Percentiles rank a stretch among this genome's conserved stretches.
These are phyloP conservation scores for Neosalanx taihuensis DNA, from an alignment of 2,797 vertebrate genomes.

Conservation along the genomic window DNA sequence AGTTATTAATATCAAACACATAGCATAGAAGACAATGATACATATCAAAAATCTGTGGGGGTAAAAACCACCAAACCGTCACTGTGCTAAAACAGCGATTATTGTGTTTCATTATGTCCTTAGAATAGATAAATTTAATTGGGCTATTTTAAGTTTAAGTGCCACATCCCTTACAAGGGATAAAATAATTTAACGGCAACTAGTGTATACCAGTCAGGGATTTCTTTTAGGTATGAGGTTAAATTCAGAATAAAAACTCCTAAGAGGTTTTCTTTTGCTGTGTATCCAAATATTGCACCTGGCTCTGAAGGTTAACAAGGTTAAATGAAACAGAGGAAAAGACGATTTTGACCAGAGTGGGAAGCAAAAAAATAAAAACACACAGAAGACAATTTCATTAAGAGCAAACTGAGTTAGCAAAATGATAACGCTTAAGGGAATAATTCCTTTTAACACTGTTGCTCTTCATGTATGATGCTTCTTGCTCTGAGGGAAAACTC, in stretches of 20 bases:
- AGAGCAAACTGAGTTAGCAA: background rate
- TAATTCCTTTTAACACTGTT: conserved; percentile 1
- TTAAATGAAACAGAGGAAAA: background rate
- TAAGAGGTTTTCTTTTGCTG: conserved; percentile 10
- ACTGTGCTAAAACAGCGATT: conserved; percentile 4
- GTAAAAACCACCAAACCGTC: conserved; percentile 7
- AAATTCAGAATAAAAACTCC: conserved; percentile 20
- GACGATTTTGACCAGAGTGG: background rate
- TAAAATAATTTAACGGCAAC: background rate
- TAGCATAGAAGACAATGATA: conserved; percentile 8
- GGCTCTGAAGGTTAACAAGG: conserved; percentile 19
- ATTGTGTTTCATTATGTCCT: background rate
- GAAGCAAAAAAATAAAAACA: background rate
- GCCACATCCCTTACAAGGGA: background rate
- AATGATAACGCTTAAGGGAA: background rate
- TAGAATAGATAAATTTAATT: background rate
- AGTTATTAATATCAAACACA: conserved; percentile 17
- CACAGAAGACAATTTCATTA: background rate
- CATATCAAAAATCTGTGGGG: conserved; percentile 10
- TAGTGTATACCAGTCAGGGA: conserved; percentile 24
- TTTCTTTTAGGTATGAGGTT: conserved; percentile 10
- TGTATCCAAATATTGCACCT: conserved; percentile 37
- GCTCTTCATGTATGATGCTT: background rate
- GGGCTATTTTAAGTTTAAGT: background rate
- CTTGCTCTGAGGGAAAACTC: background rate